Conservation (phyloP, 2,797 vertebrate genomes). For the Dromococcyx pavoninus region DNA sequence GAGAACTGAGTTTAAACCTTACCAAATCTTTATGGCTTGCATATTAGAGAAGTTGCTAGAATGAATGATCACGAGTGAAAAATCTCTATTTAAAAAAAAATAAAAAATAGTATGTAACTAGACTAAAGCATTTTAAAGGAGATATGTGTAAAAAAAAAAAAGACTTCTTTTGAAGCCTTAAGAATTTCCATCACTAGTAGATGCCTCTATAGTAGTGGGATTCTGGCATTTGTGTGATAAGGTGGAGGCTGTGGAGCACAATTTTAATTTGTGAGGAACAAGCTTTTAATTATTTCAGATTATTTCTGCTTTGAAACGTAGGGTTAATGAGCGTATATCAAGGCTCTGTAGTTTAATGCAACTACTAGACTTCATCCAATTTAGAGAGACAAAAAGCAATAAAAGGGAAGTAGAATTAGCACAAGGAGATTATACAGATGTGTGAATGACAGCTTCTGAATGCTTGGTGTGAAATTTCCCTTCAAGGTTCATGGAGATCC, state of each 20-base stretch:
- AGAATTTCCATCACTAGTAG: not conserved
- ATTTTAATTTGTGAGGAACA: slow-evolving; percentile 17
- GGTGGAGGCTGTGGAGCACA: slow-evolving; percentile 7
- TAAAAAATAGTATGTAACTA: not conserved
- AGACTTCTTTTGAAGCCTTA: not conserved
- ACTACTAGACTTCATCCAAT: slow-evolving; percentile 28
- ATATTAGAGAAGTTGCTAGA: not conserved
- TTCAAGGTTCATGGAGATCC: slow-evolving; percentile 48
- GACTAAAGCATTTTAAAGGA: slow-evolving; percentile 14
- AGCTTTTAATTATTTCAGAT: slow-evolving; percentile 34
- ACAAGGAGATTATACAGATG: slow-evolving; percentile 42
- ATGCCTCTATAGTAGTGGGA: not conserved
- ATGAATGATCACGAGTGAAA: not conserved
- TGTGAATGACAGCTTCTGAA: slow-evolving; percentile 39
- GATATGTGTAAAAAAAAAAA: not conserved
- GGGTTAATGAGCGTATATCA: slow-evolving; percentile 18
- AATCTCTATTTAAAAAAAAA: not conserved
- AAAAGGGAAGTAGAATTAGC: slow-evolving; percentile 41
- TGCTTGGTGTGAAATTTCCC: slow-evolving; percentile 53
- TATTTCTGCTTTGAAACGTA: slow-evolving; percentile 43
- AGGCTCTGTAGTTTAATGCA: not conserved
- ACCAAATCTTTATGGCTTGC: not conserved
- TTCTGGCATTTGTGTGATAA: slow-evolving; percentile 48
- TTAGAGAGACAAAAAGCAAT: slow-evolving; percentile 37
- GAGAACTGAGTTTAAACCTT: not conserved